phyloP scores from a whole-genome alignment of 1,140 invertebrate genomes.

The Anastrepha obliqua region DNA sequence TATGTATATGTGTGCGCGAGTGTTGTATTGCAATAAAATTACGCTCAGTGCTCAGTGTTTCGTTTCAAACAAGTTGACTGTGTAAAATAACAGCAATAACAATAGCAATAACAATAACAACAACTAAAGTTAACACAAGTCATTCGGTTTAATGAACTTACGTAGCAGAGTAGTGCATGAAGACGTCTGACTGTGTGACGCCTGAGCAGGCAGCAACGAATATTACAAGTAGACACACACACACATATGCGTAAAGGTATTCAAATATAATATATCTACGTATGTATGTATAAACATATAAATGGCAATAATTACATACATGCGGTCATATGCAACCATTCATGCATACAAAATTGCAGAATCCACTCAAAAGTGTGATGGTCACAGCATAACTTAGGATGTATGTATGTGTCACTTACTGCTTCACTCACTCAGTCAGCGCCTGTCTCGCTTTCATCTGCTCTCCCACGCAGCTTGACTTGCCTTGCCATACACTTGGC shows the following conservation, averaged over 20 bases:
- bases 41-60: background rate
- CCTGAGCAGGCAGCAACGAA: background rate
- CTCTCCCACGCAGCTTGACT: background rate
- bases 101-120: constrained; percentile 10
- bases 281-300: background rate
- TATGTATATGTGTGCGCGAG: background rate
- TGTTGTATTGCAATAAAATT: background rate
- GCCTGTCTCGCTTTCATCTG: background rate
- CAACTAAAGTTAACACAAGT: background rate
- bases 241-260: background rate
- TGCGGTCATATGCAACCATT: background rate
- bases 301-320: background rate
- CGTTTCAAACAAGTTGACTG: background rate
- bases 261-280: background rate
- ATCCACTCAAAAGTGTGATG: constrained; percentile 1
- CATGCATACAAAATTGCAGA: constrained; percentile 6
- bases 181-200: constrained; percentile 2
- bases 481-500: background rate
- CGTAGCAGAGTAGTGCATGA: background rate
- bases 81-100: constrained; percentile 1
- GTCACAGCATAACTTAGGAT: background rate
- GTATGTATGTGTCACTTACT: too few species aligned
- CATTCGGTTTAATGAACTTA: constrained; percentile 37
- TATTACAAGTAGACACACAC: background rate
- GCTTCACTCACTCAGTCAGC: background rate